Percentiles rank a stretch among this genome's conserved stretches.
phyloP scores from a whole-genome alignment of 2,113 vertebrate genomes.

The Oreamnos americanus region DNA sequence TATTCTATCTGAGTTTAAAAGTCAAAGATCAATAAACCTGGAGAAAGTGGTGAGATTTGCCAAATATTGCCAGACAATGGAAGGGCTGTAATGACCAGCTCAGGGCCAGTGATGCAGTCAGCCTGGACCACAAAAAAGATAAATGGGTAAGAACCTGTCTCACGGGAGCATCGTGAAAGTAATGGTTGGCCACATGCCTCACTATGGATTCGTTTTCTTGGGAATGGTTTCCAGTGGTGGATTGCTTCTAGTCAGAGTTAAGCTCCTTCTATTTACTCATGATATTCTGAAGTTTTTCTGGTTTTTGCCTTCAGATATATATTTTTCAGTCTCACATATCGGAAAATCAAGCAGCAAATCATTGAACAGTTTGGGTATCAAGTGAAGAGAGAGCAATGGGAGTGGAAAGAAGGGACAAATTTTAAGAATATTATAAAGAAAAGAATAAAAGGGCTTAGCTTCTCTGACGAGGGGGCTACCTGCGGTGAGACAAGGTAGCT shows the following conservation, averaged over 20 bases:
- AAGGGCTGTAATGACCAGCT: constrained; percentile 43
- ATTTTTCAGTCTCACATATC: neutral
- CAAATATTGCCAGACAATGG: neutral
- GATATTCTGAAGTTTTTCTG: neutral
- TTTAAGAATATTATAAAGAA: neutral
- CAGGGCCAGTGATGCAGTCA: constrained; percentile 32
- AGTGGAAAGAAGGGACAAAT: neutral
- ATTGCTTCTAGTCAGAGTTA: neutral
- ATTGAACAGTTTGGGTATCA: neutral
- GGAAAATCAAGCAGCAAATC: constrained; percentile 25
- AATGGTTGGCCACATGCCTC: neutral
- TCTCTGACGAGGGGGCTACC: neutral
- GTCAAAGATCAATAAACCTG: constrained; percentile 21
- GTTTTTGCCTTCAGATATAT: neutral
- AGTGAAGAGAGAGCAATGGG: neutral
- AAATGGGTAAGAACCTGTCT: constrained; percentile 62
- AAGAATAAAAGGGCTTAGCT: neutral
- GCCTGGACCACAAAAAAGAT: constrained; percentile 58
- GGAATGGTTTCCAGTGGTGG: constrained; percentile 5
- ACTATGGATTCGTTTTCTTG: neutral
- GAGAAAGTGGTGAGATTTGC: neutral
- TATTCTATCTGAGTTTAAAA: constrained; percentile 17
- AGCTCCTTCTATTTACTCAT: neutral
- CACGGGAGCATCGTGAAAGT: neutral
- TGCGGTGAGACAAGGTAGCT: neutral